A percentile compares a stretch with the other conserved stretches of the same genome.
phyloP scores from a whole-genome alignment of 2,888 invertebrate species.

The Drosophila picticornis region DNA sequence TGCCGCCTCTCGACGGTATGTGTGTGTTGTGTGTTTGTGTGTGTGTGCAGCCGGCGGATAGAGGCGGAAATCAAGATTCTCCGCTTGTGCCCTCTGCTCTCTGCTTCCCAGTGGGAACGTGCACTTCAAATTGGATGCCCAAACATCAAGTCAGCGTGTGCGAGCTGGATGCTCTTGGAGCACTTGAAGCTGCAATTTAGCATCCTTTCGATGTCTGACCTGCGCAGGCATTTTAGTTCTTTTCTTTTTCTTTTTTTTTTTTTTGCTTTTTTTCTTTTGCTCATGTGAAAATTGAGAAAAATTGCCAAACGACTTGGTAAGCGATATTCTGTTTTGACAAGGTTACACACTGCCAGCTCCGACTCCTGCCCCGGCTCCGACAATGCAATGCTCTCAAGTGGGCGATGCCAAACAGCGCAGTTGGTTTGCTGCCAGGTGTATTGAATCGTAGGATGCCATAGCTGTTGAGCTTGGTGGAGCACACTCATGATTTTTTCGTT shows the following conservation, averaged over 20 bases:
- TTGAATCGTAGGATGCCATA: constrained; percentile 2
- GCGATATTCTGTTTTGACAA: constrained; percentile 76
- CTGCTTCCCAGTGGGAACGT: constrained; percentile 17
- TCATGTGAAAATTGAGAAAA: constrained; percentile 82
- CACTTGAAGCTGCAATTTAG: constrained; percentile 54
- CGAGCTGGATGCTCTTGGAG: constrained; percentile 10
- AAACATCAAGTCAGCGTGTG: constrained; percentile 63
- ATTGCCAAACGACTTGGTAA: constrained; percentile 82
- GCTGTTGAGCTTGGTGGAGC: constrained; percentile 32
- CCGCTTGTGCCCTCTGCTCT: not conserved
- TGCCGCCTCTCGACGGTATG: constrained; percentile 6
- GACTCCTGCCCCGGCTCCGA: constrained; percentile 1
- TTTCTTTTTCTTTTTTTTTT: not conserved
- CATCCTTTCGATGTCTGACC: constrained; percentile 39
- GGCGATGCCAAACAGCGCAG: constrained; percentile 52
- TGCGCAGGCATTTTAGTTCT: constrained; percentile 47
- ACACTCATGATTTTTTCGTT: constrained; percentile 8
- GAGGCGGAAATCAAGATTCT: constrained; percentile 45
- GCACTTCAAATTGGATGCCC: constrained; percentile 76
- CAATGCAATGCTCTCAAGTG: constrained; percentile 40
- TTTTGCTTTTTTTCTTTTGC: not conserved
- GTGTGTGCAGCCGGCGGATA: constrained; percentile 19
- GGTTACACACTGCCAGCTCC: constrained; percentile 31
- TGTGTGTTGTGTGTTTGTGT: constrained; percentile 12
- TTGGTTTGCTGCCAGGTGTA: constrained; percentile 76